Evolutionary conservation across 2,888 invertebrate genomes (phyloP), one percentile per base, ranked within the genome.

Genomic region (Spodoptera picta): DNA sequence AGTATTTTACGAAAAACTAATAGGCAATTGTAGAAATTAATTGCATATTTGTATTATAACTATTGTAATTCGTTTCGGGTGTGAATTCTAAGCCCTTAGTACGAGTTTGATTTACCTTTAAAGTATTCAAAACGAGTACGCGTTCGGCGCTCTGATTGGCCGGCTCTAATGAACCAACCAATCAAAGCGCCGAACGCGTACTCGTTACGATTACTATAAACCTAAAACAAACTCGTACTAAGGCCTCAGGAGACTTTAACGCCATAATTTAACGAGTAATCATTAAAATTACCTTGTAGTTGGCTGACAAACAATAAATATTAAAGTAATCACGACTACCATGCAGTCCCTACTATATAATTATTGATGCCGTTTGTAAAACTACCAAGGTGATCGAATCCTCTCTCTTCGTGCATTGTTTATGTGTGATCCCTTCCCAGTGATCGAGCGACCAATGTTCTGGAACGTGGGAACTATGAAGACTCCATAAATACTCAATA

Each of bases 381-480:
- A 69, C 57, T 57, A 59, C 60, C 78, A 76, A 76, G 76, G 78
- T 77, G 69, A 74, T 64, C 68, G 68, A 74, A 76, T 69, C 76
- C 78, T 77, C 76, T 76, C 76, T 77, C 75, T 76, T 77, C 46
- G 61, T 60, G 55, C 60, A 60, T 73, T 76, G 77, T 75, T 77
- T 72, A 74, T 64, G 57, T 63, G 68, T 62, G 57, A 64, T 55
- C 63, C 56, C 57, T 77, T 53, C 61, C 61, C 59, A 65, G 49
- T 62, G 65, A 74, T 65, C 58, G 19, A 55, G 23, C 62, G 54
- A 45, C 44, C 47, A 51, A 47, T 62, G 41, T 54, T 64, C 65
- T 54, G 63, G 60, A 68, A 54, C 74, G 64, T 72, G 74, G 53
- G 74, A 77, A 74, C 66, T 66, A 55, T 43, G 14, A 57, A 4